phyloP scores from a whole-genome alignment of 2,888 invertebrate species.

The Oconnorella tubifera region DNA sequence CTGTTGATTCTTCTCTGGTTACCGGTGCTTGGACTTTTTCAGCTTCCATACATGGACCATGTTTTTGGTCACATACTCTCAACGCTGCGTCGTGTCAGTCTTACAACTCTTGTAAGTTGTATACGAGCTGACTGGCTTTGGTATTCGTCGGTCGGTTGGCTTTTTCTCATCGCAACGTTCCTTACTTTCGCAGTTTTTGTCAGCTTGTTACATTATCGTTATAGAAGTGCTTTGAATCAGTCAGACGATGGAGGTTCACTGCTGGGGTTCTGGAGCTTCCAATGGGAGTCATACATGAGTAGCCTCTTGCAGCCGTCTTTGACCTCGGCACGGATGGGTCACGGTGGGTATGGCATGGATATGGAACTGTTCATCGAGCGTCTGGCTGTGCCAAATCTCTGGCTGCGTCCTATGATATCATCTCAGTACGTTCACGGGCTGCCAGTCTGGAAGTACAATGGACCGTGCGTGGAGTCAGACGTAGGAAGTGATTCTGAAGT shows the following conservation, averaged over 20 bases:
- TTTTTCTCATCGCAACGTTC: constrained; percentile 42
- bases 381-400: constrained; percentile 57
- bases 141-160: constrained; percentile 32
- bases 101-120: constrained; percentile 46
- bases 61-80: constrained; percentile 49
- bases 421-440: constrained; percentile 58
- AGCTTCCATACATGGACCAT: constrained; percentile 51
- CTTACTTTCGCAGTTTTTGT: constrained; percentile 40
- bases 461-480: constrained; percentile 26
- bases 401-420: constrained; percentile 57
- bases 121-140: constrained; percentile 45
- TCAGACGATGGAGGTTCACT: not conserved
- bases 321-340: constrained; percentile 37
- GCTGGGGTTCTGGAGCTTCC: constrained; percentile 50
- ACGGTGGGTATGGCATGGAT: constrained; percentile 48
- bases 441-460: constrained; percentile 56
- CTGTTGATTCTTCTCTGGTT: constrained; percentile 57
- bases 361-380: constrained; percentile 56
- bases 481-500: constrained; percentile 32
- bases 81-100: constrained; percentile 46
- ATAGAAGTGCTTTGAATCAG: not conserved
- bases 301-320: constrained; percentile 13
- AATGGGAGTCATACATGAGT: constrained; percentile 47
- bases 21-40: constrained; percentile 55
- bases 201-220: constrained; percentile 28